Evolutionary conservation across 92 coral and sea anemone genomes (phyloP).

Genomic region (Porites evermanni): DNA sequence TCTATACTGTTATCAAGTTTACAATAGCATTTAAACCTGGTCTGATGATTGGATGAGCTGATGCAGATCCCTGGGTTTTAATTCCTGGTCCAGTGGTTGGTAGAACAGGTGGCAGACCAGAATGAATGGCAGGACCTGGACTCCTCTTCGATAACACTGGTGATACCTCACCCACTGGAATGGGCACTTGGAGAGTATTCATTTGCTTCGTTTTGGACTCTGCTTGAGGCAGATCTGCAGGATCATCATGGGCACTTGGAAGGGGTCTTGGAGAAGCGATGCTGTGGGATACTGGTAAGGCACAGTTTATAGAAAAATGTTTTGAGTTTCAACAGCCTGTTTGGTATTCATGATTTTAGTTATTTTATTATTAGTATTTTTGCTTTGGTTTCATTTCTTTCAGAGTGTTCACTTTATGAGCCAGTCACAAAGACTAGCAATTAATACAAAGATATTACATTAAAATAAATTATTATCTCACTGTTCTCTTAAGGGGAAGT

Average conservation of each 20-base stretch:
- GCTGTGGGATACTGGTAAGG: constrained; percentile 28
- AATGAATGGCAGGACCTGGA: constrained; percentile 86
- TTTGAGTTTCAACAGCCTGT: too few relatives aligned
- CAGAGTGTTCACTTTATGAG: too few relatives aligned
- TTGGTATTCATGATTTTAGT: too few relatives aligned
- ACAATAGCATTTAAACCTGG: constrained; percentile 56
- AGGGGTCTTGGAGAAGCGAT: constrained; percentile 36
- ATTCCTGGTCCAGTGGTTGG: constrained; percentile 78
- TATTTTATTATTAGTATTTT: too few relatives aligned
- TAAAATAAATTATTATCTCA: too few relatives aligned
- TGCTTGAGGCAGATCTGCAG: constrained; percentile 22
- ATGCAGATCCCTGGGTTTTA: constrained; percentile 65
- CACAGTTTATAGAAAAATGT: neutral
- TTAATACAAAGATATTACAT: too few relatives aligned
- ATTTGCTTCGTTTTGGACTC: constrained; percentile 65
- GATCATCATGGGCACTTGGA: constrained; percentile 8
- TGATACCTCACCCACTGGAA: constrained; percentile 88
- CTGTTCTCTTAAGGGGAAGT: too few relatives aligned
- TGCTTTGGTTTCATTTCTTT: too few relatives aligned
- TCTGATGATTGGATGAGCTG: constrained; percentile 52
- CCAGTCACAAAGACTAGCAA: too few relatives aligned
- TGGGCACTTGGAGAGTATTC: constrained; percentile 78
- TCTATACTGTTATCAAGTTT: neutral
- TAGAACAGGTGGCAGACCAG: constrained; percentile 86
- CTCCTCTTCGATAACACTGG: constrained; percentile 82